Conservation (phyloP, 2,888 invertebrate species). For the Cyrtodaria siliqua region DNA sequence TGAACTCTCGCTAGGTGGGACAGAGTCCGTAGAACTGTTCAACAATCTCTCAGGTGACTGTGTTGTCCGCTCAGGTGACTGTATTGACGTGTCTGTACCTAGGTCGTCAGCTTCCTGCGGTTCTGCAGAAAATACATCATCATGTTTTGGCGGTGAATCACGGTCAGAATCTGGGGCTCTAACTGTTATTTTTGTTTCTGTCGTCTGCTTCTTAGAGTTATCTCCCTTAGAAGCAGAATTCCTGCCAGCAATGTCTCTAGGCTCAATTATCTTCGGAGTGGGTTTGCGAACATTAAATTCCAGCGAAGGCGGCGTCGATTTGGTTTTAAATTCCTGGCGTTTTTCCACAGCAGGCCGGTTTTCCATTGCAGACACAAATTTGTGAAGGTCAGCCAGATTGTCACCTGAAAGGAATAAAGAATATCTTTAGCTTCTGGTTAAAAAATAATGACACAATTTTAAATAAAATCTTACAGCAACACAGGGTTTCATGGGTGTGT, state of each 20-base stretch:
- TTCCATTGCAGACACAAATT: constrained; percentile 55
- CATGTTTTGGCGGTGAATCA: constrained; percentile 7
- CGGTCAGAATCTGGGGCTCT: constrained; percentile 25
- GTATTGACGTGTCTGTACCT: neutral
- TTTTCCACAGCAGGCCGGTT: constrained; percentile 62
- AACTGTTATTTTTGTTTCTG: constrained; percentile 28
- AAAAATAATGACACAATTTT: too few relatives aligned
- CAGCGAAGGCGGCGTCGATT: constrained; percentile 68
- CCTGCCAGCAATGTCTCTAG: constrained; percentile 18
- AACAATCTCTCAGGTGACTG: constrained; percentile 36
- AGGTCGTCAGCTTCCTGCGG: neutral
- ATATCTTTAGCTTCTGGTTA: too few relatives aligned
- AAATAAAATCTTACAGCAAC: too few relatives aligned
- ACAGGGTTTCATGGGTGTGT: too few relatives aligned
- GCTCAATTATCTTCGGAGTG: constrained; percentile 55
- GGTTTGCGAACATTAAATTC: constrained; percentile 70
- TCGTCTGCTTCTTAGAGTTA: too few relatives aligned
- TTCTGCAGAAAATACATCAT: neutral
- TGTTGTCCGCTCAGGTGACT: constrained; percentile 12
- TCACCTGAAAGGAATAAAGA: constrained; percentile 48
- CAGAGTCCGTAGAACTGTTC: constrained; percentile 62
- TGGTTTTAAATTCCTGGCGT: constrained; percentile 71
- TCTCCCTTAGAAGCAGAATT: neutral
- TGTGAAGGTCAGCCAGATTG: constrained; percentile 51
- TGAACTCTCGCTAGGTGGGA: constrained; percentile 63